Evolutionary conservation across 2,113 vertebrate genomes (phyloP), one percentile per base, ranked within the genome.

Genomic region (Epinephelus lanceolatus): DNA sequence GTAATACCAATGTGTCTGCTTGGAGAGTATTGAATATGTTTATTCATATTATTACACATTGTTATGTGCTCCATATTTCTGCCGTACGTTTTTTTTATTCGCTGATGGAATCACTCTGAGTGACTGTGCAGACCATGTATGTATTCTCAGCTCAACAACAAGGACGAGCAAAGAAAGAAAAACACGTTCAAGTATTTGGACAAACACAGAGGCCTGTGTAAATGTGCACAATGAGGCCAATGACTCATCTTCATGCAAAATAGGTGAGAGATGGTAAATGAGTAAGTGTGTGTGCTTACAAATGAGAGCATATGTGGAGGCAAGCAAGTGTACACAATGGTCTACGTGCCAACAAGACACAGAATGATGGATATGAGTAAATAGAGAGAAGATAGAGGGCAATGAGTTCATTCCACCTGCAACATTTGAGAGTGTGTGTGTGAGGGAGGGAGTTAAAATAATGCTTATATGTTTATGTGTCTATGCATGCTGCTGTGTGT

Each of bases 401-500:
- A 77, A 23, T 53, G 55, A 69, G 45, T 61, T 63, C 15, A 76
- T 80, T 66, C 40, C 18, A 55, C 40, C 18, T 60, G 21, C 33
- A 55, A 61, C 25, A 17, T 40, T 45, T n/a, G 27, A 27, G 40
- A 33, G 60, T 55, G 51, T 56, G 40, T 18, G 59, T 2, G 11
- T 18, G 21, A 49, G 37, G 15, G 3, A 25, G 18, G 6, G 15
- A 56, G 19, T 21, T 62, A 55, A 82, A 59, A 69, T 65, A 68
- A 40, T 66, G n/a, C 3, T 21, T 71, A 13, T 61, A 56, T 83
- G 72, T 81, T 56, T 76, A 14, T 66, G 60, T 78, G 80, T 74
- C 62, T 60, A 30, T 75, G 81, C 60, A 62, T 78, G 71, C 45
- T 76, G 71, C 45, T 78, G 71, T 72, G 56, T 85, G 83, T 78